Percentiles rank a stretch among this genome's conserved stretches.
These are phyloP conservation scores for Phenganax stokvisi DNA, from an alignment of 92 coral and sea anemone species.

Conservation along the genomic window DNA sequence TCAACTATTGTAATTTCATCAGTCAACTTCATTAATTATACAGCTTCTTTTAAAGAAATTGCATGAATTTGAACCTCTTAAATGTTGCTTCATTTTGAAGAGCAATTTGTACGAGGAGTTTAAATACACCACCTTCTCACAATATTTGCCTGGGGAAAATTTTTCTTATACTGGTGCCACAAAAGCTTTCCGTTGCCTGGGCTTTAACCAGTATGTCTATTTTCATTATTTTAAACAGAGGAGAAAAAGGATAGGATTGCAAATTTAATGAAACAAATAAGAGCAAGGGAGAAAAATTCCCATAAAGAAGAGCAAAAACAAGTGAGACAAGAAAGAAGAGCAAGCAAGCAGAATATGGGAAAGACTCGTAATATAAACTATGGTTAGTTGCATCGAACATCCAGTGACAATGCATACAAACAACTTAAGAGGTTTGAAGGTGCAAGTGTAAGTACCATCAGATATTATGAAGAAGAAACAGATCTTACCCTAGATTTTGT, in stretches of 20 bases:
- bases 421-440: conserved; percentile 12
- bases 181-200: too few species aligned
- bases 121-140: neutral
- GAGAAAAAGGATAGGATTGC: conserved; percentile 13
- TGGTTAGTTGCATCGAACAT: conserved; percentile 16
- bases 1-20: too few species aligned
- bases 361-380: conserved; percentile 15
- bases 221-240: neutral
- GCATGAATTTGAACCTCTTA: too few species aligned
- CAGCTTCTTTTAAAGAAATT: too few species aligned
- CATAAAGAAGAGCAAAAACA: neutral
- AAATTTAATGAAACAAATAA: conserved; percentile 13
- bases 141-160: neutral
- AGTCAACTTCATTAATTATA: too few species aligned
- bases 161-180: too few species aligned
- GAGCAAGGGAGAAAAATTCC: conserved; percentile 8
- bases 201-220: neutral
- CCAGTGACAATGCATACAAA: conserved; percentile 10
- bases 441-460: conserved; percentile 3
- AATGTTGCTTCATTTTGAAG: too few species aligned
- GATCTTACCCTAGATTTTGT: conserved; percentile 9
- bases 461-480: neutral
- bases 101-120: too few species aligned
- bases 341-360: neutral
- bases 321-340: neutral